These are phyloP conservation scores for Manacus vitellinus DNA, from an alignment of 2,113 vertebrate genomes.

Conservation along the genomic window DNA sequence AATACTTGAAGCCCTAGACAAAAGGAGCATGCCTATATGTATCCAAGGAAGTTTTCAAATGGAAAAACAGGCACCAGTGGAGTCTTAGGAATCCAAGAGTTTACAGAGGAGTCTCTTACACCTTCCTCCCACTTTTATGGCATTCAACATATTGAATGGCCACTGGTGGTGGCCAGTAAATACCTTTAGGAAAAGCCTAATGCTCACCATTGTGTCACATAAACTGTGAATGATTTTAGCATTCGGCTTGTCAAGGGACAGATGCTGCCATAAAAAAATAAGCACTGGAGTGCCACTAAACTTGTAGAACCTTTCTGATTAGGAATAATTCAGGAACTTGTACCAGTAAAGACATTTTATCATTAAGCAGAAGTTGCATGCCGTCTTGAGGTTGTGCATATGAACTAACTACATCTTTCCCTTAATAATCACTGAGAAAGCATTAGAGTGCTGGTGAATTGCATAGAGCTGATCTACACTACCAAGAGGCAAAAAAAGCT, in stretches of 20 bases:
- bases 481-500: background rate
- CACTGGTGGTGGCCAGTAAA: background rate
- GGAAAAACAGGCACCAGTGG: background rate
- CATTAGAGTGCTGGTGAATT: background rate
- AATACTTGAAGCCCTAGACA: background rate
- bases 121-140: background rate
- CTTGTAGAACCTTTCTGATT: background rate
- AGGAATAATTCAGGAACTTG: background rate
- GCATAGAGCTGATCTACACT: background rate
- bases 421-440: constrained; percentile 23
- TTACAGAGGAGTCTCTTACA: background rate
- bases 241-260: background rate
- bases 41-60: background rate
- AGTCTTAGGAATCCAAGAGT: background rate
- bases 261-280: background rate
- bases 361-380: background rate
- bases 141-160: background rate
- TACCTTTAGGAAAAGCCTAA: background rate
- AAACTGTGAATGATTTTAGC: background rate
- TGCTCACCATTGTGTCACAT: background rate
- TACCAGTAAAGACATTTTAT: background rate
- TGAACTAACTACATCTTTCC: background rate
- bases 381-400: background rate
- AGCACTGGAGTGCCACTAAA: background rate
- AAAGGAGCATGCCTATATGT: background rate